phyloP scores from a whole-genome alignment of 2,888 invertebrate species.

The Schrankia costaestrigalis region DNA sequence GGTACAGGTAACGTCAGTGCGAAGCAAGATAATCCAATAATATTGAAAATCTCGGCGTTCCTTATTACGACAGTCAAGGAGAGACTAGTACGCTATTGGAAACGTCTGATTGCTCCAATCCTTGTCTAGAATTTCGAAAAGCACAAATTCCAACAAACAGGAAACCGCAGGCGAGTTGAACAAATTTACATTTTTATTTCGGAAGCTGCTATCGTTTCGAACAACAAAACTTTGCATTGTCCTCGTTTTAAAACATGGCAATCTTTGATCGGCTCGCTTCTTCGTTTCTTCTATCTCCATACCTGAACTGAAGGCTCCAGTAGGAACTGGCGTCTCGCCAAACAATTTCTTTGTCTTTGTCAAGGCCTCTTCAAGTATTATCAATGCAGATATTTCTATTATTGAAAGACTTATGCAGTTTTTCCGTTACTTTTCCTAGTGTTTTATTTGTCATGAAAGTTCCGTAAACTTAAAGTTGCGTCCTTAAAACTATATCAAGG shows the following conservation, averaged over 20 bases:
- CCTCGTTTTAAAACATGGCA: constrained; percentile 60
- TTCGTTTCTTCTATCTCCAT: constrained; percentile 42
- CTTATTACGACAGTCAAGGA: no score
- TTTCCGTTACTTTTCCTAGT: constrained; percentile 26
- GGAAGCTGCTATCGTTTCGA: constrained; percentile 54
- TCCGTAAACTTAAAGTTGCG: background rate
- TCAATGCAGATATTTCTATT: constrained; percentile 62
- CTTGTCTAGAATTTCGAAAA: constrained; percentile 53
- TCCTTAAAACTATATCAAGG: background rate
- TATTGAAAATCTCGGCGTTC: no score
- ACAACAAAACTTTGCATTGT: constrained; percentile 63
- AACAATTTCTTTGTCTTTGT: constrained; percentile 71
- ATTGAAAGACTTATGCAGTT: constrained; percentile 43
- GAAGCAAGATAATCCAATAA: no score
- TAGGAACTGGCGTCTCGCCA: constrained; percentile 55
- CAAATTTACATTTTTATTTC: constrained; percentile 71
- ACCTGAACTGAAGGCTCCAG: constrained; percentile 39
- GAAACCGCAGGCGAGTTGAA: constrained; percentile 49
- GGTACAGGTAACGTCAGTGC: no score
- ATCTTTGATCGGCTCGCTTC: constrained; percentile 70
- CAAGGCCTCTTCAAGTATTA: constrained; percentile 56
- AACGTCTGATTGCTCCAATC: constrained; percentile 48
- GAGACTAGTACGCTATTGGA: constrained; percentile 33
- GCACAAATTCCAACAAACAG: constrained; percentile 40
- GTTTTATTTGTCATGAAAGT: constrained; percentile 17